Evolutionary conservation across 2,888 invertebrate genomes (phyloP).

Genomic region (Zaprionus lineosus): DNA sequence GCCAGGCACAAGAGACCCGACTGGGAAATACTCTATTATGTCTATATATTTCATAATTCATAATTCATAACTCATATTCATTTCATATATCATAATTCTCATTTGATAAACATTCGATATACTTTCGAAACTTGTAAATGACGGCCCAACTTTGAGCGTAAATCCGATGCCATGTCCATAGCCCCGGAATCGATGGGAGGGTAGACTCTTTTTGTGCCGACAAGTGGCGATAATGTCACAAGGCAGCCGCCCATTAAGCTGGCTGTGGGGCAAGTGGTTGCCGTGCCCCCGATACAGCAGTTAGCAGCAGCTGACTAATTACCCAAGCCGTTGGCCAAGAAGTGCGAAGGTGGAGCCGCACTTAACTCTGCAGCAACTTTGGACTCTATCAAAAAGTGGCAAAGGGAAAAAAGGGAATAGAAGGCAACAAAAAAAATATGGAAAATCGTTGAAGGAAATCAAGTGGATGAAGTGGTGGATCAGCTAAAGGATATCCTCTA

Average conservation of each 20-base stretch:
- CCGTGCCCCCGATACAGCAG: slow-evolving; percentile 34
- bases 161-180: no score
- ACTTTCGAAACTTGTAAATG: no score
- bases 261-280: slow-evolving; percentile 24
- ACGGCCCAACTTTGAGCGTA: no score
- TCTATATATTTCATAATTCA: no score
- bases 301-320: slow-evolving; percentile 64
- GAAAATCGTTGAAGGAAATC: neutral
- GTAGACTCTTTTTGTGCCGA: neutral
- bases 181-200: no score
- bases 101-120: no score
- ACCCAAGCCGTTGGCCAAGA: slow-evolving; percentile 37
- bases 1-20: no score
- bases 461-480: no score
- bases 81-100: no score
- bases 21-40: no score
- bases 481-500: no score
- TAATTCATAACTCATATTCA: no score
- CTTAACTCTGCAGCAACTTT: slow-evolving; percentile 34
- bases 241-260: slow-evolving; percentile 56
- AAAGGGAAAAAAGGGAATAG: slow-evolving; percentile 25
- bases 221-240: slow-evolving; percentile 52
- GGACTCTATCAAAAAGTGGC: slow-evolving; percentile 29
- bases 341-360: slow-evolving; percentile 9
- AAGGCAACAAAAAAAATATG: neutral